Conservation (phyloP, 1,140 invertebrate species). For the Coelopa frigida region DNA sequence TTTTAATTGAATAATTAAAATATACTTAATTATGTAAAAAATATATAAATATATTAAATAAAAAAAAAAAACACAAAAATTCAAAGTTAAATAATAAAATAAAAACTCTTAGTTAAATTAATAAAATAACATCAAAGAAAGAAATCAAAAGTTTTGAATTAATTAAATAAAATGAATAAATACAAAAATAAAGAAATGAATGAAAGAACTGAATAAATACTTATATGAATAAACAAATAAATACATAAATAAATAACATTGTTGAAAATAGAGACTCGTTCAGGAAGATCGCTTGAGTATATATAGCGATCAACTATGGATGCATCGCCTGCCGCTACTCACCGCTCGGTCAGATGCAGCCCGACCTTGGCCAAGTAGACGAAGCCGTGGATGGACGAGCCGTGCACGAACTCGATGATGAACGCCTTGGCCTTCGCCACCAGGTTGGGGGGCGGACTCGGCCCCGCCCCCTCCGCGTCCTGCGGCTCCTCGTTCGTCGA, state of each 20-base stretch:
- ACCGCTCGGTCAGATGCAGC: conserved; percentile 36
- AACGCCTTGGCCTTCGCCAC: conserved; percentile 29
- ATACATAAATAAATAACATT: no score
- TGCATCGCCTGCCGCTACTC: conserved; percentile 7
- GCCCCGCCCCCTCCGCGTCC: not conserved
- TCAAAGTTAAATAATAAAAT: no score
- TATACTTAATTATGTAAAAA: no score
- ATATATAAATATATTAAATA: no score
- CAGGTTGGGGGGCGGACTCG: conserved; percentile 13
- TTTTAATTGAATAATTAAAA: no score
- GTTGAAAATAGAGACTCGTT: no score
- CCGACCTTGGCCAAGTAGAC: conserved; percentile 41
- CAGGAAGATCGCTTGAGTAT: not conserved
- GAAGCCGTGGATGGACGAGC: conserved; percentile 41
- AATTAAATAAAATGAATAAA: not conserved
- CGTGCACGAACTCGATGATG: conserved; percentile 38
- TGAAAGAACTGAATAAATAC: not conserved
- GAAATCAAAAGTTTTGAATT: no score
- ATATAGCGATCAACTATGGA: not conserved
- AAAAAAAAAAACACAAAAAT: no score
- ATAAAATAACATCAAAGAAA: no score
- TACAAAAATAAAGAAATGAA: not conserved
- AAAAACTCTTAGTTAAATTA: no score
- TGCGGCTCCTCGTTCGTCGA: not conserved
- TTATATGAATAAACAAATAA: not conserved